These are phyloP conservation scores for Mohoua ochrocephala DNA, from an alignment of 2,113 vertebrate genomes.

Conservation along the genomic window DNA sequence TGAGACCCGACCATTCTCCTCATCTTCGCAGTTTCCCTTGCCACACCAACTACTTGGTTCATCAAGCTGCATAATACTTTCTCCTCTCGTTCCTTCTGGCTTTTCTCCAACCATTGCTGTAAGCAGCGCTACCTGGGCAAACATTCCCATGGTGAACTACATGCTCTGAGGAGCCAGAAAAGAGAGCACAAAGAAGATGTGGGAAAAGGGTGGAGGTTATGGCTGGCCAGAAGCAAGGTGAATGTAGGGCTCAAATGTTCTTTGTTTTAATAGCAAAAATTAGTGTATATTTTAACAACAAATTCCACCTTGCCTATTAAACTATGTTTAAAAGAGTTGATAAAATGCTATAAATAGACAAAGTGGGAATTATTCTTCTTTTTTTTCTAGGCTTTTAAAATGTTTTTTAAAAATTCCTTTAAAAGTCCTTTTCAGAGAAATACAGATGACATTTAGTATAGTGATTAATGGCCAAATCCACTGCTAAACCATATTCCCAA, in stretches of 20 bases:
- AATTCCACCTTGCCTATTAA: not conserved
- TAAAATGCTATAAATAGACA: not conserved
- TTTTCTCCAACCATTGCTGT: not conserved
- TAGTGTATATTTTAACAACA: not conserved
- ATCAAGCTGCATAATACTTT: not conserved
- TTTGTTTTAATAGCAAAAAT: not conserved
- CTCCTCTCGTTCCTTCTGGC: not conserved
- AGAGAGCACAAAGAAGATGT: not conserved
- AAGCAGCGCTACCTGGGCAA: not conserved
- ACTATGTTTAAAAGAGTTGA: not conserved
- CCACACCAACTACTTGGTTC: not conserved
- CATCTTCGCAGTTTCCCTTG: not conserved
- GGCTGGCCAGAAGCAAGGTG: not conserved
- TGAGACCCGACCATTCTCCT: not conserved
- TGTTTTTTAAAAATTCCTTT: not conserved
- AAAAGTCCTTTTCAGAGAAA: not conserved
- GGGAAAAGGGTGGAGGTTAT: not conserved
- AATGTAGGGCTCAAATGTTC: not conserved
- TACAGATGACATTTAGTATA: not conserved
- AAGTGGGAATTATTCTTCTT: not conserved
- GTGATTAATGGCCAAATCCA: not conserved
- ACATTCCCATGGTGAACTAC: not conserved
- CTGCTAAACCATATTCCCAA: not conserved
- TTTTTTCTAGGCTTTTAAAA: not conserved
- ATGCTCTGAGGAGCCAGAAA: not conserved